phyloP scores from a whole-genome alignment of 2,113 vertebrate genomes.

The Poeciliopsis occidentalis region DNA sequence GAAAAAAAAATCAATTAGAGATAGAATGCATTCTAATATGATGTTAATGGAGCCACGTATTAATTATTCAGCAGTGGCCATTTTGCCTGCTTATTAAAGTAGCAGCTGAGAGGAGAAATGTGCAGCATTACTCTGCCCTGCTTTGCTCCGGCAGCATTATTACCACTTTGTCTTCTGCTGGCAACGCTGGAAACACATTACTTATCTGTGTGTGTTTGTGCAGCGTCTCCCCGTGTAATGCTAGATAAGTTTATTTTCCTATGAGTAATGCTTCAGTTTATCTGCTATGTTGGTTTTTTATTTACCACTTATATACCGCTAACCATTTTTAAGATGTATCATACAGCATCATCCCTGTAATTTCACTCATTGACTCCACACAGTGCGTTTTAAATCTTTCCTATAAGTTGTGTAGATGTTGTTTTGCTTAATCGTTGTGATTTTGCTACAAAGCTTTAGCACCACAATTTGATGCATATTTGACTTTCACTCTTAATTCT shows the following conservation, averaged over 20 bases:
- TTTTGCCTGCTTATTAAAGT: slow-evolving; percentile 85
- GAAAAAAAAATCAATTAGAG: slow-evolving; percentile 73
- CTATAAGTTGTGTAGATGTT: not conserved
- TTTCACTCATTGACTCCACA: not conserved
- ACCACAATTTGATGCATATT: not conserved
- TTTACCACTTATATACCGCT: not conserved
- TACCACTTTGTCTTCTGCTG: slow-evolving; percentile 50
- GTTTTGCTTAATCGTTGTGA: not conserved
- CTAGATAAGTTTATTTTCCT: slow-evolving; percentile 23
- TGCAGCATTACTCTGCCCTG: slow-evolving; percentile 71
- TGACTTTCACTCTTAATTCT: not conserved
- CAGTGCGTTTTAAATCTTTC: not conserved
- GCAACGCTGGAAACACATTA: slow-evolving; percentile 19
- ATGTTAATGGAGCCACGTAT: slow-evolving; percentile 84
- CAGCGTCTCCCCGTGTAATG: slow-evolving; percentile 17
- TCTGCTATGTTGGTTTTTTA: not conserved
- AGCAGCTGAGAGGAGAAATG: slow-evolving; percentile 79
- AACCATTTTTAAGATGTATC: not conserved
- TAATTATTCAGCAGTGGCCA: slow-evolving; percentile 84
- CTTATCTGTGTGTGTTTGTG: slow-evolving; percentile 13
- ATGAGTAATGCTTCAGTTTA: slow-evolving; percentile 10
- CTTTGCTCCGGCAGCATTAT: slow-evolving; percentile 68
- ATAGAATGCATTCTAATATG: slow-evolving; percentile 84
- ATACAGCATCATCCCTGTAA: not conserved
- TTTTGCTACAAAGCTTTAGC: not conserved